phyloP scores from a whole-genome alignment of 2,113 vertebrate genomes.

The Hippocampus zosterae region DNA sequence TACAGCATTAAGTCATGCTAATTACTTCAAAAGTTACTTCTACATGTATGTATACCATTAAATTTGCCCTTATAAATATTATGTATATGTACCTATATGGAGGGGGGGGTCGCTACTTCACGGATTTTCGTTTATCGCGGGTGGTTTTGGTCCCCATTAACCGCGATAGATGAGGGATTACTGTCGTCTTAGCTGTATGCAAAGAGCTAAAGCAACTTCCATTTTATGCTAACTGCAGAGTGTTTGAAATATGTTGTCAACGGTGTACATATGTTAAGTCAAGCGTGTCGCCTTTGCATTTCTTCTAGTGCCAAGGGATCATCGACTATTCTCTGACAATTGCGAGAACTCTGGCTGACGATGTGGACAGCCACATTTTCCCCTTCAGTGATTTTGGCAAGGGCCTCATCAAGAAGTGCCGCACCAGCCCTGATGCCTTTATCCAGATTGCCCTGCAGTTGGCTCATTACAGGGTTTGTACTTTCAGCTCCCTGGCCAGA shows the following conservation, averaged over 20 bases:
- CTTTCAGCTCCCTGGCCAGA: background rate
- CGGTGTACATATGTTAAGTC: background rate
- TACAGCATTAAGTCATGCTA: too few relatives aligned
- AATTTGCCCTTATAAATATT: too few relatives aligned
- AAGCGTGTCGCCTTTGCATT: slow-evolving; percentile 2
- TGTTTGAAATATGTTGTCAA: background rate
- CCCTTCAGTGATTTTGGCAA: slow-evolving; percentile 86
- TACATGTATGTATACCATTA: too few relatives aligned
- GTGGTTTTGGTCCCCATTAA: too few relatives aligned
- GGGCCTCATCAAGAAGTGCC: slow-evolving; percentile 88
- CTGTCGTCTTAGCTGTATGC: background rate
- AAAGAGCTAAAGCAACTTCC: background rate
- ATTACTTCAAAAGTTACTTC: too few relatives aligned
- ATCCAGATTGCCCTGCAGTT: slow-evolving; percentile 92
- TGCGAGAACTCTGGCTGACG: slow-evolving; percentile 78
- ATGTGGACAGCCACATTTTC: slow-evolving; percentile 86
- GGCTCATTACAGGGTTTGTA: slow-evolving; percentile 85
- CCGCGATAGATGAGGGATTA: too few relatives aligned
- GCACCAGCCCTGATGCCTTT: slow-evolving; percentile 90
- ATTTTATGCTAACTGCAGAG: background rate
- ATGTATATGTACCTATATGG: too few relatives aligned
- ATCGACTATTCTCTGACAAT: slow-evolving; percentile 79
- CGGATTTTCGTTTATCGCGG: too few relatives aligned
- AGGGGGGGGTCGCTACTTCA: too few relatives aligned
- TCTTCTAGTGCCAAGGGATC: slow-evolving; percentile 80